Evolutionary conservation across 2,113 vertebrate species (phyloP).

Genomic region (Micromys minutus): DNA sequence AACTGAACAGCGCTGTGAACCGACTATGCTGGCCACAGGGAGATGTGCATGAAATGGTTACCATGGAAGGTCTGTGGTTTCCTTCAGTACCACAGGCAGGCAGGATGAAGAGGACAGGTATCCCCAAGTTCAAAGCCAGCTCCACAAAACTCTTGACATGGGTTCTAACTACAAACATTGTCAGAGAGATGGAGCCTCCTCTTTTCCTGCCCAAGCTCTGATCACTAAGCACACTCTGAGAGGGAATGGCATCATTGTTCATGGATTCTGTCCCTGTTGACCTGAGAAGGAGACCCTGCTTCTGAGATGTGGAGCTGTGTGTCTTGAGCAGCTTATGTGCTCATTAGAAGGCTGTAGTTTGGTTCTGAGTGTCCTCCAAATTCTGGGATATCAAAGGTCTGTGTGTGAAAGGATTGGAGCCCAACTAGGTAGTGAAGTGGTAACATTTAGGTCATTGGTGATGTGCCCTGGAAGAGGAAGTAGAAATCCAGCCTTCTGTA

Average conservation of each 20-base stretch:
- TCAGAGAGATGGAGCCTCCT: background rate
- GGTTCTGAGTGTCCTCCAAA: background rate
- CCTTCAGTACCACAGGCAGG: background rate
- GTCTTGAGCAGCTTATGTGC: too few species aligned
- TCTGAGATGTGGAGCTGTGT: background rate
- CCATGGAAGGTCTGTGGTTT: background rate
- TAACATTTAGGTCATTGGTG: background rate
- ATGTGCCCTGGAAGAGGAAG: background rate
- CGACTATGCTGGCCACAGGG: accelerated
- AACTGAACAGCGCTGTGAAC: background rate
- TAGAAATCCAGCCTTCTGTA: background rate
- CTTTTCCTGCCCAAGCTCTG: background rate
- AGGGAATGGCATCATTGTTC: too few species aligned
- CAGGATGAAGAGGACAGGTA: background rate
- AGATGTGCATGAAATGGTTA: accelerated
- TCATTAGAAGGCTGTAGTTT: background rate
- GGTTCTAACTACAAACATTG: background rate
- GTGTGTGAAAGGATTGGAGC: background rate
- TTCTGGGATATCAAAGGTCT: background rate
- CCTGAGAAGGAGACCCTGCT: background rate
- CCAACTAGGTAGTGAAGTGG: background rate
- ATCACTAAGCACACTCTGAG: too few species aligned
- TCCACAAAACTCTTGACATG: background rate
- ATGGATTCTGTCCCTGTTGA: background rate
- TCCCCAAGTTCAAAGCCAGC: background rate